These are phyloP conservation scores for Latheticus oryzae DNA, from an alignment of 2,888 invertebrate genomes.

Conservation along the genomic window DNA sequence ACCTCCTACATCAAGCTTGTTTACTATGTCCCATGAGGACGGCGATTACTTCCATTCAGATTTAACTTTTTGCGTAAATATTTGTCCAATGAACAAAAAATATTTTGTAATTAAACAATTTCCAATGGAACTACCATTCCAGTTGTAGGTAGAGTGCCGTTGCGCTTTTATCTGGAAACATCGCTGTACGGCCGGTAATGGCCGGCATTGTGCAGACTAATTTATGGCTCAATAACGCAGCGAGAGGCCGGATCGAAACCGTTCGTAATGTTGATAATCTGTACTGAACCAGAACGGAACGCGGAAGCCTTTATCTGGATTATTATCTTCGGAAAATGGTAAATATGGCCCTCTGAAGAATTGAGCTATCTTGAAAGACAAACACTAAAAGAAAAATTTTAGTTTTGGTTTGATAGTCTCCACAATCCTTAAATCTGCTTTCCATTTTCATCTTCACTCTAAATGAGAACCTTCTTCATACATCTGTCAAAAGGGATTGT, in stretches of 20 bases:
- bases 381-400: no score
- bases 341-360: no score
- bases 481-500: no score
- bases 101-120: slow-evolving; percentile 53
- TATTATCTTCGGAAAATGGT: slow-evolving; percentile 45
- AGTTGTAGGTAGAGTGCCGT: slow-evolving; percentile 51
- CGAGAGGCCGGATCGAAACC: slow-evolving; percentile 59
- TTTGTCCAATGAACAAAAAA: slow-evolving; percentile 40
- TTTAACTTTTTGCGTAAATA: slow-evolving; percentile 42
- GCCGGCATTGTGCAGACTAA: slow-evolving; percentile 61
- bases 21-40: slow-evolving; percentile 44
- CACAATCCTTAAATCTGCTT: no score
- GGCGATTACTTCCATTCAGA: slow-evolving; percentile 45
- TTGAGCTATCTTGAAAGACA: no score
- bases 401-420: no score
- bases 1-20: slow-evolving; percentile 41
- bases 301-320: slow-evolving; percentile 46
- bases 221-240: slow-evolving; percentile 63
- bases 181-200: slow-evolving; percentile 59
- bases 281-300: slow-evolving; percentile 55
- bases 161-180: slow-evolving; percentile 59
- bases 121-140: slow-evolving; percentile 34
- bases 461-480: no score
- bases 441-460: no score
- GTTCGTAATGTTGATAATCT: slow-evolving; percentile 61